These are phyloP conservation scores for Corythaixoides concolor DNA, from an alignment of 2,113 vertebrate genomes.

Conservation along the genomic window DNA sequence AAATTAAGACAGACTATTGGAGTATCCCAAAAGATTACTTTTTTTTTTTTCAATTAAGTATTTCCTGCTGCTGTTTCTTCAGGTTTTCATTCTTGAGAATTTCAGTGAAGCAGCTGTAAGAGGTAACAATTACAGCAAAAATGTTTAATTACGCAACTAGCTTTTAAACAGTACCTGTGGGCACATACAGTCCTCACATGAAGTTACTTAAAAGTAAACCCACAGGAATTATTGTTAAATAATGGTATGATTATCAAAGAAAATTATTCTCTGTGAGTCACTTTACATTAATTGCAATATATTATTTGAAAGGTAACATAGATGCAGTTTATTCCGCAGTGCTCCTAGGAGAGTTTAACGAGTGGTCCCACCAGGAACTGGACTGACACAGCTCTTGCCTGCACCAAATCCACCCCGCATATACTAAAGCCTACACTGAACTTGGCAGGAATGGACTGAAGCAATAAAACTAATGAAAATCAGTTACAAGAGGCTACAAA, in stretches of 20 bases:
- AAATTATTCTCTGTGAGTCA: conserved; percentile 39
- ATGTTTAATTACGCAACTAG: conserved; percentile 43
- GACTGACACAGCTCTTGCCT: background rate
- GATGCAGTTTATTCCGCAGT: background rate
- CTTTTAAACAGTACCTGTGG: conserved; percentile 57
- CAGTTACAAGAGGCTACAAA: conserved; percentile 10
- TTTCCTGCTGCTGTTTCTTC: background rate
- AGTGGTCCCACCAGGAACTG: background rate
- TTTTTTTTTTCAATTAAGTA: background rate
- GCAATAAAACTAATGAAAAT: conserved; percentile 44
- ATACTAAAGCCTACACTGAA: background rate
- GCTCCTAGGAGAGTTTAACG: conserved; percentile 10
- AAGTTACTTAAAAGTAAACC: conserved; percentile 59
- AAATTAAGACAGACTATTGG: background rate
- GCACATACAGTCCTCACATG: conserved; percentile 2
- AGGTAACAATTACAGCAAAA: conserved; percentile 50
- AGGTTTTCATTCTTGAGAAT: background rate
- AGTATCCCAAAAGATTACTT: background rate
- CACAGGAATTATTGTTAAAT: conserved; percentile 61
- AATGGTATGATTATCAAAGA: conserved; percentile 52
- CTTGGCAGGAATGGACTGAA: conserved; percentile 1
- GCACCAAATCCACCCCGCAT: background rate
- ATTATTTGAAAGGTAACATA: conserved; percentile 22
- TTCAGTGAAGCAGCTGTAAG: conserved; percentile 19
- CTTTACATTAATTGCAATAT: conserved; percentile 40